These are phyloP conservation scores for Matsumurasca onukii DNA, from an alignment of 1,140 invertebrate species.

Conservation along the genomic window DNA sequence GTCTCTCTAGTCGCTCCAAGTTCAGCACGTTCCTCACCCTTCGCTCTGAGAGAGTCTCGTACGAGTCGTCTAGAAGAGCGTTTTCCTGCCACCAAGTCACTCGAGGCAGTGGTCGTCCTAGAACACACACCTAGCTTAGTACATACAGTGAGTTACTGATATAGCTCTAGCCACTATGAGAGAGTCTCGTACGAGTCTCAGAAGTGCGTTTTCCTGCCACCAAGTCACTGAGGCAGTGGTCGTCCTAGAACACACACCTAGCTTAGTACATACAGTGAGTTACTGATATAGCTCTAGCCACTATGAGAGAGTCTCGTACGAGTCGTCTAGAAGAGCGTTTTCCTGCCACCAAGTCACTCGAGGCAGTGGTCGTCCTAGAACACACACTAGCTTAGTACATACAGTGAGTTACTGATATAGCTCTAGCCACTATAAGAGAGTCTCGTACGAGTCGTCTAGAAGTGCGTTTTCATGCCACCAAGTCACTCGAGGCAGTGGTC, in stretches of 20 bases:
- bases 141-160: no score
- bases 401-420: no score
- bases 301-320: conserved; percentile 62
- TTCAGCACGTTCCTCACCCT: conserved; percentile 67
- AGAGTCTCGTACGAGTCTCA: conserved; percentile 66
- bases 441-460: conserved; percentile 67
- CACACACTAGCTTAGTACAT: no score
- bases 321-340: conserved; percentile 65
- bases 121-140: no score
- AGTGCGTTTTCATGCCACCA: conserved; percentile 76
- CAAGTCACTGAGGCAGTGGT: conserved; percentile 73
- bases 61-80: conserved; percentile 67
- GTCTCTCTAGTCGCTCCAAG: conserved; percentile 62
- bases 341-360: conserved; percentile 79
- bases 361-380: conserved; percentile 69
- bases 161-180: no score
- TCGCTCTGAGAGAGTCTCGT: conserved; percentile 59
- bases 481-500: conserved; percentile 69
- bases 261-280: no score
- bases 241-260: no score
- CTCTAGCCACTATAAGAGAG: conserved; percentile 59
- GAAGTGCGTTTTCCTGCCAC: conserved; percentile 70
- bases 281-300: no score
- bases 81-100: conserved; percentile 79
- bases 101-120: conserved; percentile 70